Conservation (phyloP, 1,140 invertebrate genomes). For the Yoshiicerus persimilis region DNA sequence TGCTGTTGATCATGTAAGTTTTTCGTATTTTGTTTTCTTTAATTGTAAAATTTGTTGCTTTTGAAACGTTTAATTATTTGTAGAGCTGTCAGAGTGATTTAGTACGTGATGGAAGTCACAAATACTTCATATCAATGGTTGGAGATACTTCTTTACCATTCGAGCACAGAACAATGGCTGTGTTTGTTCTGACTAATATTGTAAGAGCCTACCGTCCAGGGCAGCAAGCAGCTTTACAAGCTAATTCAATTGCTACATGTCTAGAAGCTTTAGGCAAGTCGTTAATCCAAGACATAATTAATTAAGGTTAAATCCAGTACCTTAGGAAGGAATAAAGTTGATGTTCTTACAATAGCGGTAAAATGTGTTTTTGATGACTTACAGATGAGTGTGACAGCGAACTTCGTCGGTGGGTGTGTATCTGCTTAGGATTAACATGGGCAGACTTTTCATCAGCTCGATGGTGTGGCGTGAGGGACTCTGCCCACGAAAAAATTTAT, state of each 20-base stretch:
- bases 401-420: conserved; percentile 86
- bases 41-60: background rate
- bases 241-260: conserved; percentile 83
- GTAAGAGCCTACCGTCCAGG: conserved; percentile 85
- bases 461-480: conserved; percentile 94
- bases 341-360: background rate
- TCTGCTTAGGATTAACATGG: conserved; percentile 93
- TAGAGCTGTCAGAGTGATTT: conserved; percentile 92
- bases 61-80: conserved; percentile 51
- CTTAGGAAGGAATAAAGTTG: background rate
- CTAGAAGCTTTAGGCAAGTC: conserved; percentile 61
- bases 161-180: conserved; percentile 83
- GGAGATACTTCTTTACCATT: conserved; percentile 81
- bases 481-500: conserved; percentile 91
- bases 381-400: conserved; percentile 63
- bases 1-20: conserved; percentile 87
- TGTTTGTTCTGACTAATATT: conserved; percentile 88
- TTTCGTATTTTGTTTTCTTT: background rate
- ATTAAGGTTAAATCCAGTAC: background rate
- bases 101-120: conserved; percentile 91
- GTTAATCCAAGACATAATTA: too few relatives aligned
- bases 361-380: background rate
- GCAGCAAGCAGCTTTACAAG: conserved; percentile 83
- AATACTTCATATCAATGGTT: conserved; percentile 88
- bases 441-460: conserved; percentile 87